Evolutionary conservation across 2,888 invertebrate species (phyloP), one percentile per base, ranked within the genome.

Genomic region (Melitaea athalia): DNA sequence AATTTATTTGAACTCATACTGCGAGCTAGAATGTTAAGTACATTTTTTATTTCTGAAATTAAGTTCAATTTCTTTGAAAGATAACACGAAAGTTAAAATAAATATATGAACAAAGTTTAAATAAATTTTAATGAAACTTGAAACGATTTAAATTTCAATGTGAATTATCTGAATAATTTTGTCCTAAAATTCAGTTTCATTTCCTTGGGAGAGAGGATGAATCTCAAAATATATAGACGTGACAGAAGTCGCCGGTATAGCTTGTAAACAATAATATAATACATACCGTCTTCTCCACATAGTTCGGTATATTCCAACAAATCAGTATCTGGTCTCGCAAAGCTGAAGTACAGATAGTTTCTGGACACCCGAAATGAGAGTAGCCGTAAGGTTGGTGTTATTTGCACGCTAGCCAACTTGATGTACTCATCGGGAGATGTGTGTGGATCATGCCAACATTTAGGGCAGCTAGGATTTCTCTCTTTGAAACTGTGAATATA

Each of bases 361-460:
- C 79, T 87, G 11, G 89, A 89, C 0, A 88, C 88, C 52, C 91
- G 78, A 69, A 89, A 90, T 1, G 90, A 87, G 0, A 90, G 76
- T 0, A 90, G 75, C 53, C 75, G 83, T 11, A 86, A 75, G 3
- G 71, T 80, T 0, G 89, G 88, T 0, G 86, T 82, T 14, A 89
- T 71, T 2, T 73, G 78, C 2, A 86, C 76, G 31, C 78, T 78
- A 3, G 88, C 88, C 63, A 90, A 75, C 55, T 89, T 90, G 70
- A 86, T 83, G 47, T 71, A 72, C 64, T 47, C 45, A 63, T 33
- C 53, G 50, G 55, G 12, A 15, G 1, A 59, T 31, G 15, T 76
- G 72, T 78, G 64, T 72, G 71, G 31, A 57, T 74, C 71, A 2
- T 60, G 52, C 50, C 72, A 77, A 60, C 77, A 78, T 77, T 77